Evolutionary conservation across 2,797 vertebrate genomes (phyloP).

Genomic region (Etheostoma perlongum): DNA sequence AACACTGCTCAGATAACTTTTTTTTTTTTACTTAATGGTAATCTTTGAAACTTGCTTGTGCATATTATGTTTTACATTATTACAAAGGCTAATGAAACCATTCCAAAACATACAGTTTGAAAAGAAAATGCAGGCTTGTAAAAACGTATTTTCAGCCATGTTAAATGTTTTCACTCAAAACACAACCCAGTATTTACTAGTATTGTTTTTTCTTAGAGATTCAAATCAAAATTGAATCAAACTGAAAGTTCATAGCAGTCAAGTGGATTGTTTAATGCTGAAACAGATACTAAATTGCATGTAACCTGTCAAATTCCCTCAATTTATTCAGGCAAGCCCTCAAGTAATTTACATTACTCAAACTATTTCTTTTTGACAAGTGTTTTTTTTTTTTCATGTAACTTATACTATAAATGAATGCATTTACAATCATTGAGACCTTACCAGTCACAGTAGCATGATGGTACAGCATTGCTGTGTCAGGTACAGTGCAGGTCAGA

Average conservation of each 20-base stretch:
- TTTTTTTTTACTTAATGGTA: neutral
- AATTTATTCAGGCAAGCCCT: neutral
- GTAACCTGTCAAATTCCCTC: neutral
- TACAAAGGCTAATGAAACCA: neutral
- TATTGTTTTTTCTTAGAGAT: neutral
- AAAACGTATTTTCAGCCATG: neutral
- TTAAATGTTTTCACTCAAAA: neutral
- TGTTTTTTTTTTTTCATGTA: neutral
- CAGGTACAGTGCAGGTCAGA: conserved; percentile 1
- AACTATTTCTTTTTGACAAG: neutral
- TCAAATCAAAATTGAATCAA: neutral
- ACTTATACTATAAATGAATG: neutral
- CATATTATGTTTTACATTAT: conserved; percentile 2
- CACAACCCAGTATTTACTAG: neutral
- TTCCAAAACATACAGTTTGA: neutral
- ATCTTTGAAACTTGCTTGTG: conserved; percentile 6
- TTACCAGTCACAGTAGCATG: neutral
- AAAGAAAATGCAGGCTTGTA: neutral
- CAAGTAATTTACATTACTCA: neutral
- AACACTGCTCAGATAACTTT: conserved; percentile 9
- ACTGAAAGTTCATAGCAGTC: conserved; percentile 6
- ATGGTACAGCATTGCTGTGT: neutral
- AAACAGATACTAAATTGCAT: conserved; percentile 1
- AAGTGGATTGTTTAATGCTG: neutral
- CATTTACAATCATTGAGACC: neutral